Percentiles rank a stretch among this genome's conserved stretches.
Evolutionary conservation across 2,113 vertebrate genomes (phyloP).

Genomic region (Nansenia antarctica): DNA sequence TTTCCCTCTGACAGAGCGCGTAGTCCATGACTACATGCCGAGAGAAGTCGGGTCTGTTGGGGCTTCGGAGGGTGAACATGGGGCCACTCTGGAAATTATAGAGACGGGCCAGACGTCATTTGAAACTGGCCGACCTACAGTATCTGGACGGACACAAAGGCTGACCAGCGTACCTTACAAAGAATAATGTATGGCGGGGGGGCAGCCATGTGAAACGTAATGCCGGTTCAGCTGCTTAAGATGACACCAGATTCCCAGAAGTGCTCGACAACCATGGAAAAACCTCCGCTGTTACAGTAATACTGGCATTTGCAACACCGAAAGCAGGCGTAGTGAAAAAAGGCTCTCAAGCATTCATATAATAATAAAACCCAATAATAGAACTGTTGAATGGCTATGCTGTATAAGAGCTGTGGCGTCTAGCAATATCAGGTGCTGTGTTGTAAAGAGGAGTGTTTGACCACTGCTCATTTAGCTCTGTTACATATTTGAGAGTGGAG

Average conservation of each 20-base stretch:
- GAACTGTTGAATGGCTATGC: no score
- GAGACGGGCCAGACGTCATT: conserved; percentile 50
- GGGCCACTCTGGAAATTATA: conserved; percentile 40
- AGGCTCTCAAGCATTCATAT: no score
- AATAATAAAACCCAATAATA: no score
- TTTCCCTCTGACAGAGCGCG: neutral
- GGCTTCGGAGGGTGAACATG: neutral
- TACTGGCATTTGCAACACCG: neutral
- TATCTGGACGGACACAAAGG: conserved; percentile 40
- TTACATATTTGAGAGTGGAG: no score
- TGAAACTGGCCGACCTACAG: conserved; percentile 42
- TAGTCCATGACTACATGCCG: neutral
- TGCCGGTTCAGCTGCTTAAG: conserved; percentile 10
- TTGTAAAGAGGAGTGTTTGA: no score
- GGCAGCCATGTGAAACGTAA: conserved; percentile 25
- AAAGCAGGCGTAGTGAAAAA: no score
- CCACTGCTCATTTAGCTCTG: no score
- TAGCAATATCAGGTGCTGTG: no score
- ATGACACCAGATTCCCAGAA: neutral
- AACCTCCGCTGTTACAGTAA: no score
- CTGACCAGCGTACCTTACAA: conserved; percentile 24
- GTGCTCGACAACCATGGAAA: conserved; percentile 4
- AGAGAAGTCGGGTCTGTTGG: neutral
- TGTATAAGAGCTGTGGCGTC: no score
- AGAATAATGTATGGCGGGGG: conserved; percentile 54